Percentiles rank a stretch among this genome's conserved stretches.
phyloP scores from a whole-genome alignment of 2,113 vertebrate species.

The Esox niger region DNA sequence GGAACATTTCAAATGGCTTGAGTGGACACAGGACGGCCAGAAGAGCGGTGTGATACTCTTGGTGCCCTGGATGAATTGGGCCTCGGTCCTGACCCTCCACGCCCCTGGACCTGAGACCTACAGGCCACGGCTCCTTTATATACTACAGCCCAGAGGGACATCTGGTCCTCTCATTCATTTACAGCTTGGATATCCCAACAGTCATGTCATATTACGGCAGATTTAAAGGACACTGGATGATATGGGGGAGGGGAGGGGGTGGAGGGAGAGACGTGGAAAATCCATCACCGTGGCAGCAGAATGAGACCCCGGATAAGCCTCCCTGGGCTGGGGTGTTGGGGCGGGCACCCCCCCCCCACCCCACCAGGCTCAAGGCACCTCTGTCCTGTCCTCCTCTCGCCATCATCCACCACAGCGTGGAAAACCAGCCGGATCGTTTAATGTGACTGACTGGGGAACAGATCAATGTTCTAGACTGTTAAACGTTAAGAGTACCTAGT shows the following conservation, averaged over 20 bases:
- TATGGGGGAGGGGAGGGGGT: conserved; percentile 40
- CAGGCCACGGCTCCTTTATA: too few species aligned
- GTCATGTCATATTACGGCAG: conserved; percentile 63
- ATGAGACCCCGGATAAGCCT: conserved; percentile 13
- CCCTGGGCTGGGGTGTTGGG: background rate
- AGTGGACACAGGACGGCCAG: too few species aligned
- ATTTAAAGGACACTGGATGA: conserved; percentile 62
- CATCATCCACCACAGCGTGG: background rate
- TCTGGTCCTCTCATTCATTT: conserved; percentile 48
- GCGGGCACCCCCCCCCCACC: background rate
- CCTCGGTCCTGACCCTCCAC: conserved; percentile 16
- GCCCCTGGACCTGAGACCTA: too few species aligned
- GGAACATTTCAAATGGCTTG: too few species aligned
- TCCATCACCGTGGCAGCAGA: conserved; percentile 47
- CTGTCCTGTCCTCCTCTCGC: too few species aligned
- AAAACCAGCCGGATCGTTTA: conserved; percentile 9
- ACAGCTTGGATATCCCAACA: conserved; percentile 53
- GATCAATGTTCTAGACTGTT: conserved; percentile 7
- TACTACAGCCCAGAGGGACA: conserved; percentile 29
- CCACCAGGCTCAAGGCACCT: background rate
- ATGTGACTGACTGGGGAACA: conserved; percentile 6
- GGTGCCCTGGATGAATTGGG: background rate
- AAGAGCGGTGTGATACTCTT: too few species aligned
- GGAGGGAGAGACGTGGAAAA: conserved; percentile 51
- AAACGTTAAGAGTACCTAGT: too few species aligned